Conservation (phyloP, 1,140 invertebrate species). For the Neodiprion pinetum region DNA sequence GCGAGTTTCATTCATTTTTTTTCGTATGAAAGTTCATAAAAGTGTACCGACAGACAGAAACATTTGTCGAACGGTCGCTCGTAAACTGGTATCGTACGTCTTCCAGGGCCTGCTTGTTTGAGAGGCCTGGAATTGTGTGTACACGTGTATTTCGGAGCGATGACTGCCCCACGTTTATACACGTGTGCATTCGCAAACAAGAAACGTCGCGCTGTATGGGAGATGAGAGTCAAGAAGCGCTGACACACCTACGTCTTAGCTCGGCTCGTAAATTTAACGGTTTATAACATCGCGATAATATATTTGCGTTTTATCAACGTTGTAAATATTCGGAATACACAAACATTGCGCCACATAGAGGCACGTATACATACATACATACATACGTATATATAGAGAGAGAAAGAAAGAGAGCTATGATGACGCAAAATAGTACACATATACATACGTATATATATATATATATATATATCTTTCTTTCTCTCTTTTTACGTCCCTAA, state of each 20-base stretch:
- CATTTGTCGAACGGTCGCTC: no score
- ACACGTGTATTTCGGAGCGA: neutral
- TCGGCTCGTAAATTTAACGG: conserved; percentile 34
- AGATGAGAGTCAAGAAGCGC: conserved; percentile 2
- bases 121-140: neutral
- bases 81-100: no score
- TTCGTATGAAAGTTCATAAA: no score
- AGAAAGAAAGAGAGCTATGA: neutral
- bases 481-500: no score
- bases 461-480: neutral
- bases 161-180: no score
- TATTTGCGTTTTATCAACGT: conserved; percentile 45
- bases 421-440: neutral
- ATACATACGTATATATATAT: neutral
- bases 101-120: no score
- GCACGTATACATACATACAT: neutral
- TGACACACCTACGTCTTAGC: conserved; percentile 41
- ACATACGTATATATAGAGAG: neutral
- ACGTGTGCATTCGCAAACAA: no score
- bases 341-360: neutral
- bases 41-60: no score
- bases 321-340: conserved; percentile 35
- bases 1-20: no score
- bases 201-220: no score
- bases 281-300: conserved; percentile 41